Evolutionary conservation across 2,888 invertebrate species (phyloP).

Genomic region (Brachylomia viminalis): DNA sequence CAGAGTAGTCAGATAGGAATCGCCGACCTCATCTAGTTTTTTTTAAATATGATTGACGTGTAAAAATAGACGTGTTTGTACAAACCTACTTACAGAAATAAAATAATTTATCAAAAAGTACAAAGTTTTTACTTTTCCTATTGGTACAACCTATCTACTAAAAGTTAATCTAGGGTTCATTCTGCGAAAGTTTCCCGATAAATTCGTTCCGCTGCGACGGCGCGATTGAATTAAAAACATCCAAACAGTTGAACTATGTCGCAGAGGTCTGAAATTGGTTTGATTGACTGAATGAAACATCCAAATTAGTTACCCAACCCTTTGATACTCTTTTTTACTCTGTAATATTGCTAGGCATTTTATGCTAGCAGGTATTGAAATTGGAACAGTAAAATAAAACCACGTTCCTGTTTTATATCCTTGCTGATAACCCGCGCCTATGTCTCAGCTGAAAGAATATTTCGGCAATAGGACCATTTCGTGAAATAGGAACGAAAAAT

Average conservation of each 20-base stretch:
- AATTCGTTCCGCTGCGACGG: background rate
- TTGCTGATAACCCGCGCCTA: constrained; percentile 53
- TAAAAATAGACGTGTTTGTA: no score
- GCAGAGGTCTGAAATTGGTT: constrained; percentile 12
- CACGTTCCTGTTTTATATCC: constrained; percentile 54
- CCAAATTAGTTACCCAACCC: constrained; percentile 7
- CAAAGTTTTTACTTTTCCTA: background rate
- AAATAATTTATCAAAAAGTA: background rate
- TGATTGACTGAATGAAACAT: constrained; percentile 36
- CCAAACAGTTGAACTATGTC: constrained; percentile 24
- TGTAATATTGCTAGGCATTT: constrained; percentile 29
- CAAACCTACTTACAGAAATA: no score
- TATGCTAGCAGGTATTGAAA: constrained; percentile 53
- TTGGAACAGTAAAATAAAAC: constrained; percentile 52
- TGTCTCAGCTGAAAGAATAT: constrained; percentile 60
- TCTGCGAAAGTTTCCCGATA: constrained; percentile 18
- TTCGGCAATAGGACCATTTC: constrained; percentile 58
- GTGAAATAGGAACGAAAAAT: constrained; percentile 57
- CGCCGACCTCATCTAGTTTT: no score
- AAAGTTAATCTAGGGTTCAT: background rate
- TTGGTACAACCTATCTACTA: no score
- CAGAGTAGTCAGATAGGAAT: no score
- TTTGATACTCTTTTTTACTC: constrained; percentile 28
- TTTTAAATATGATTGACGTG: no score
- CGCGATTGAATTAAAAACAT: constrained; percentile 30